Evolutionary conservation across 2,888 invertebrate genomes (phyloP).

Genomic region (Apotomis capreana): DNA sequence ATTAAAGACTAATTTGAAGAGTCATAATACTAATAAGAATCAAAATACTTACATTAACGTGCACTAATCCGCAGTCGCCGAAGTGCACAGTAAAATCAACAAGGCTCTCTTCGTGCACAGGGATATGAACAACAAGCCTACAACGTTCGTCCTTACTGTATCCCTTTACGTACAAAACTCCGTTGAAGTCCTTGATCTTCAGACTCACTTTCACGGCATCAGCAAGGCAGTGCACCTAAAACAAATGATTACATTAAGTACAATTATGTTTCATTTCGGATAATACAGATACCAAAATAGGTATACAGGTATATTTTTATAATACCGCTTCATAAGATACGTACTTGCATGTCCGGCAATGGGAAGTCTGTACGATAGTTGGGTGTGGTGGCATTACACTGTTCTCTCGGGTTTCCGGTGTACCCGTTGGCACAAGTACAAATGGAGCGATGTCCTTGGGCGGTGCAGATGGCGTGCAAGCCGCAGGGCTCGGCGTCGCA

Average conservation of each 20-base stretch:
- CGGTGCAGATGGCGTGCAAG: constrained; percentile 89
- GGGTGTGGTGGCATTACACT: constrained; percentile 84
- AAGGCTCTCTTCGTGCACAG: constrained; percentile 86
- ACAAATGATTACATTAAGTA: constrained; percentile 12
- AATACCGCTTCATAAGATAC: not conserved
- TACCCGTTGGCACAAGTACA: constrained; percentile 91
- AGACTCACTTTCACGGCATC: constrained; percentile 95
- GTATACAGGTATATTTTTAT: not conserved
- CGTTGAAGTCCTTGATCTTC: constrained; percentile 92
- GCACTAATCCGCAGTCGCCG: constrained; percentile 95
- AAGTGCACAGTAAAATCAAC: constrained; percentile 95
- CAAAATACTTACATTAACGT: constrained; percentile 88
- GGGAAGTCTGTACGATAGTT: constrained; percentile 91
- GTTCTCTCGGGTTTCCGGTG: constrained; percentile 88
- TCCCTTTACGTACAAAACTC: constrained; percentile 96
- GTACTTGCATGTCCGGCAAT: constrained; percentile 89
- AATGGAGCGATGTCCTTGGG: constrained; percentile 88
- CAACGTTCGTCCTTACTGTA: constrained; percentile 97
- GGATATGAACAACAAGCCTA: constrained; percentile 90
- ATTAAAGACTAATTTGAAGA: no score
- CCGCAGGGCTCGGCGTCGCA: constrained; percentile 90
- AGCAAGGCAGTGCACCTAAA: constrained; percentile 91
- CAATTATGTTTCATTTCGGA: not conserved
- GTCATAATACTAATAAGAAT: no score
- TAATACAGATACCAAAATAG: not conserved